Percentiles rank a stretch among this genome's conserved stretches.
Evolutionary conservation across 2,888 invertebrate genomes (phyloP).

Genomic region (Nudaria mundana): DNA sequence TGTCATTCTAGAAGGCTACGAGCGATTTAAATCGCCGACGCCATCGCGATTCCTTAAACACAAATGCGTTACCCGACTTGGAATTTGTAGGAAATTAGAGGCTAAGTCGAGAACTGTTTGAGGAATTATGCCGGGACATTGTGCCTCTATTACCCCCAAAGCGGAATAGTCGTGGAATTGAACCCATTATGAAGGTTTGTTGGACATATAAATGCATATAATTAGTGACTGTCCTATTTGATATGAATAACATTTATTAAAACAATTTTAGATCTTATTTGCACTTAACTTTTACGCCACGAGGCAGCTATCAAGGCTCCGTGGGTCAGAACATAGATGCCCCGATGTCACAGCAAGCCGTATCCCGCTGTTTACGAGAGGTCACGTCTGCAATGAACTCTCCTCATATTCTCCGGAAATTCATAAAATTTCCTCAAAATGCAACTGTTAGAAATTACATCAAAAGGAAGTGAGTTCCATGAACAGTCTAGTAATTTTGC

Average conservation of each 20-base stretch:
- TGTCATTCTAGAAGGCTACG: no score
- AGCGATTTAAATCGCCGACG: no score
- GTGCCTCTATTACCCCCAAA: neutral
- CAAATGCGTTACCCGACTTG: no score
- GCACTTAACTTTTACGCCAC: constrained; percentile 16
- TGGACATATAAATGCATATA: neutral
- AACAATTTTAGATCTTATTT: constrained; percentile 10
- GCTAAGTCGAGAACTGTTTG: no score
- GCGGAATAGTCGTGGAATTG: neutral
- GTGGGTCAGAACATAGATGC: constrained; percentile 16
- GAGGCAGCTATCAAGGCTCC: constrained; percentile 18
- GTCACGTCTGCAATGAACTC: constrained; percentile 12
- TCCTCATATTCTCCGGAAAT: constrained; percentile 13
- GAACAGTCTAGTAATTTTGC: neutral
- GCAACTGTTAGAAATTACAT: neutral
- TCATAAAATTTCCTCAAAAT: constrained; percentile 18
- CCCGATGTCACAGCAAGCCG: constrained; percentile 20
- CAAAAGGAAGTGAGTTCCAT: neutral
- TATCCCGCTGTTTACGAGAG: constrained; percentile 11
- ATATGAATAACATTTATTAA: neutral
- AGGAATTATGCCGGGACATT: no score
- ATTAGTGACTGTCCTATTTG: neutral
- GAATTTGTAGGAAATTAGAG: no score
- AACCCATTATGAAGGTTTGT: neutral
- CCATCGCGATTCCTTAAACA: no score